phyloP scores from a whole-genome alignment of 2,888 invertebrate species.

The Nomada fabriciana region DNA sequence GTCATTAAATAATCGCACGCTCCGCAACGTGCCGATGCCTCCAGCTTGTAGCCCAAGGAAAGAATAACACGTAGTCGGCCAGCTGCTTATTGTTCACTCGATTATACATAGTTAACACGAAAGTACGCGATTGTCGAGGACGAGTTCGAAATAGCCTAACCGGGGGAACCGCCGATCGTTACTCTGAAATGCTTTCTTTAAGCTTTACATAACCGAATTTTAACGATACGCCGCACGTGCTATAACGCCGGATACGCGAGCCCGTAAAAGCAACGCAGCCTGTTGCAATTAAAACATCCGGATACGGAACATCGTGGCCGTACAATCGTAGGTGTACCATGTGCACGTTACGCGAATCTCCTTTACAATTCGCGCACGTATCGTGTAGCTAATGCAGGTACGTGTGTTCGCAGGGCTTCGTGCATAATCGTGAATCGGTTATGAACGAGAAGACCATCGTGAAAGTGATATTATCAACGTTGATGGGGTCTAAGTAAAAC shows the following conservation, averaged over 20 bases:
- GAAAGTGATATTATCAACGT: slow-evolving; percentile 39
- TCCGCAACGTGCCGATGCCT: slow-evolving; percentile 4
- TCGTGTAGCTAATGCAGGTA: slow-evolving; percentile 1
- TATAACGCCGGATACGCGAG: slow-evolving; percentile 39
- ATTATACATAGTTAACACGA: slow-evolving; percentile 2
- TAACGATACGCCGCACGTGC: slow-evolving; percentile 50
- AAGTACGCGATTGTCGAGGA: neutral
- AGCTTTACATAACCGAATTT: slow-evolving; percentile 53
- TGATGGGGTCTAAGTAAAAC: neutral
- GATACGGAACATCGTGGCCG: slow-evolving; percentile 43
- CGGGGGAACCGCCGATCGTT: slow-evolving; percentile 35
- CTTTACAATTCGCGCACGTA: slow-evolving; percentile 31
- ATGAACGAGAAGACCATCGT: slow-evolving; percentile 11
- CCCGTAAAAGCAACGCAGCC: slow-evolving; percentile 28
- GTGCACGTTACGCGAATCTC: neutral
- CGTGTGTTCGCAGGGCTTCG: slow-evolving; percentile 1
- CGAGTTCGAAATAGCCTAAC: neutral
- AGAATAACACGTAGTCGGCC: neutral
- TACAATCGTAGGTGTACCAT: slow-evolving; percentile 6
- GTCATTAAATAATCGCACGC: slow-evolving; percentile 19
- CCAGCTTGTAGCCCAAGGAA: neutral
- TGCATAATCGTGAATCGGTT: slow-evolving; percentile 25
- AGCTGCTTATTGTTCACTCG: neutral
- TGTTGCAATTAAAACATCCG: slow-evolving; percentile 61
- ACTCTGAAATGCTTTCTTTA: slow-evolving; percentile 54